Conservation (phyloP, 30 jellyfish, hydroid and myxozoan genomes). For the Pseudorhiza aurosa region DNA sequence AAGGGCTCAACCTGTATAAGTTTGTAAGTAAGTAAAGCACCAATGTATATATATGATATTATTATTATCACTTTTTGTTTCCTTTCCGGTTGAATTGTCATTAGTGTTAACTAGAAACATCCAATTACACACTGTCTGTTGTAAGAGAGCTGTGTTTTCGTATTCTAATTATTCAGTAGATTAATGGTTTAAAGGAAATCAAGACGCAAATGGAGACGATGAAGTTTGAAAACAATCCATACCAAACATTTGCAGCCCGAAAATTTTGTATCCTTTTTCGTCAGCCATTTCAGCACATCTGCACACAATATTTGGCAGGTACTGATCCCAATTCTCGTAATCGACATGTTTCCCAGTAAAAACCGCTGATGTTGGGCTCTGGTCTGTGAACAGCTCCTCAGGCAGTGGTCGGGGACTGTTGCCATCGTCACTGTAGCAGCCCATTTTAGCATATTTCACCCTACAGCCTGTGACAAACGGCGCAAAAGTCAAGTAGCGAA, state of each 20-base stretch:
- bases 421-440: constrained; percentile 93
- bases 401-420: constrained; percentile 94
- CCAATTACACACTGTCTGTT: no score
- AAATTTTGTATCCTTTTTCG: constrained; percentile 59
- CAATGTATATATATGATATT: no score
- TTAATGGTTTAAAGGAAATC: no score
- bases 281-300: constrained; percentile 87
- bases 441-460: constrained; percentile 84
- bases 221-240: constrained; percentile 18
- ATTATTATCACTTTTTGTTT: no score
- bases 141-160: no score
- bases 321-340: constrained; percentile 81
- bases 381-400: constrained; percentile 74
- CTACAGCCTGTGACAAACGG: constrained; percentile 73
- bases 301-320: constrained; percentile 79
- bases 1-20: no score
- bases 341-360: constrained; percentile 73
- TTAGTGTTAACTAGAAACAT: no score
- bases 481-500: no score
- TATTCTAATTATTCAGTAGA: no score
- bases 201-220: no score
- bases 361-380: constrained; percentile 53
- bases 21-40: no score
- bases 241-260: constrained; percentile 93
- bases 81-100: no score